Conservation (phyloP, 2,888 invertebrate genomes). For the Gymnoscelis rufifasciata region DNA sequence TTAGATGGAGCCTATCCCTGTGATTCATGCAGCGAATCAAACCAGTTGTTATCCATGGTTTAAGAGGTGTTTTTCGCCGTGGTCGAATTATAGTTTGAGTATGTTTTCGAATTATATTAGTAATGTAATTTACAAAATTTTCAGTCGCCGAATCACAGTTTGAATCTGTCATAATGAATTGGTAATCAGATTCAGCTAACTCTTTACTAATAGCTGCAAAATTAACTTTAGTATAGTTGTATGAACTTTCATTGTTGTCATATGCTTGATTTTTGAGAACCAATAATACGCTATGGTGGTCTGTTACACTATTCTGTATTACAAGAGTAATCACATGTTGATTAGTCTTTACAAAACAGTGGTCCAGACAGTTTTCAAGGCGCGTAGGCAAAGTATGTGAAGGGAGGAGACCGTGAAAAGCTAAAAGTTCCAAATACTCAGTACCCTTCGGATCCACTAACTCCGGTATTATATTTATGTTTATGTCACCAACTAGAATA, state of each 20-base stretch:
- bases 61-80: not conserved
- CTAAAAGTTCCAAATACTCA: not conserved
- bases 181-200: not conserved
- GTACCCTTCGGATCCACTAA: not conserved
- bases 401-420: not conserved
- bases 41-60: not conserved
- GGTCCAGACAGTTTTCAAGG: not conserved
- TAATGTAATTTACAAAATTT: not conserved
- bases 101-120: not conserved
- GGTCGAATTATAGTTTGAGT: not conserved
- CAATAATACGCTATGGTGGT: not conserved
- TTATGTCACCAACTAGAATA: not conserved
- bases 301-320: not conserved
- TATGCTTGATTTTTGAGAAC: not conserved
- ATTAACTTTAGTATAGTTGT: not conserved
- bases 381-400: not conserved
- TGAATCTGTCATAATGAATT: not conserved
- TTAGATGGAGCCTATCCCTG: not conserved
- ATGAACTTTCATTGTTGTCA: not conserved
- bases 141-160: not conserved
- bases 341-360: not conserved
- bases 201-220: not conserved
- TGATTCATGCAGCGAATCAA: not conserved
- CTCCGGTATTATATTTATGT: not conserved
- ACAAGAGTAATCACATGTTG: not conserved